Base-by-base conservation (phyloP, 1,140 invertebrate genomes). In the Charaxes varanes region DNA sequence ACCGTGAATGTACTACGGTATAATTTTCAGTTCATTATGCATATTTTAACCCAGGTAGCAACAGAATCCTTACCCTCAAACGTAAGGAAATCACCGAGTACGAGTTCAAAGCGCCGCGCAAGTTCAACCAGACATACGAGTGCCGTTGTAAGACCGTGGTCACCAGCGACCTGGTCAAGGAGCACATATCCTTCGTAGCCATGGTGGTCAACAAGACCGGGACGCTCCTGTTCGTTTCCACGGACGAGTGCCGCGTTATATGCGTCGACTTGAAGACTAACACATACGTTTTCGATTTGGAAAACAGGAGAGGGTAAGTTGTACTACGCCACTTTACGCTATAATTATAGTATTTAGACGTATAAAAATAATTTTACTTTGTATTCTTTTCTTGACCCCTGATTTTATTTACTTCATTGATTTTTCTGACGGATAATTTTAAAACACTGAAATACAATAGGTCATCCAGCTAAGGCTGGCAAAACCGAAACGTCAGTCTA, bases 281-380 rank as follows among this genome's bases (percentile, higher is more conserved):
- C 32, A 35, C 56, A 0, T 42, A 59, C 7, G 42, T 63, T 6
- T 76, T 79, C 32, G 72, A 82, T 38, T 30, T 82, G 15, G 70
- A 76, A 13, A 82, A 82, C 44, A 43, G 69, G 6, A 56, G 78
- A 36, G 78, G 78, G 78, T 82, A 33, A 62, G 68, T 59, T 40
- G n/a, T n/a, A n/a, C n/a, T n/a, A n/a, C n/a, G n/a, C n/a, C n/a
- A n/a, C n/a, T n/a, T n/a, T n/a, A n/a, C n/a, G n/a, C n/a, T n/a
- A n/a, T n/a, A n/a, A n/a, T n/a, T n/a, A n/a, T n/a, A n/a, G n/a
- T n/a, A n/a, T n/a, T n/a, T n/a, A n/a, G n/a, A n/a, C n/a, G n/a
- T n/a, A n/a, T n/a, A n/a, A n/a, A n/a, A n/a, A n/a, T n/a, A n/a
- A n/a, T n/a, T n/a, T n/a, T n/a, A n/a, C n/a, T n/a, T n/a, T n/a